These are phyloP conservation scores for mouse (Mus musculus) DNA, from an alignment of 2,113 vertebrate species.

Conservation along the genomic window DNA sequence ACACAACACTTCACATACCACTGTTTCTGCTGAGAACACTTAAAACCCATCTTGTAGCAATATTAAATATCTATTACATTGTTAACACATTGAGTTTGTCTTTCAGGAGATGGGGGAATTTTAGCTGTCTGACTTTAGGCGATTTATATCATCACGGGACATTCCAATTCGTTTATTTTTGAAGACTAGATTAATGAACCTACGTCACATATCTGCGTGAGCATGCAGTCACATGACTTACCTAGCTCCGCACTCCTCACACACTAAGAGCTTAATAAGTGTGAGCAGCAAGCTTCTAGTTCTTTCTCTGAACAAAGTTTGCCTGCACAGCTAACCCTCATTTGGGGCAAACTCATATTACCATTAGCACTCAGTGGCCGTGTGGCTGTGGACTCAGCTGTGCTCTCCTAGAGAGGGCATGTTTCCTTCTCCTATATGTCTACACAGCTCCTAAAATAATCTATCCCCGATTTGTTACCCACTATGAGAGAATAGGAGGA, in stretches of 20 bases:
- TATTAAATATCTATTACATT: background rate
- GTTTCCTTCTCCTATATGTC: background rate
- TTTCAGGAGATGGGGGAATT: background rate
- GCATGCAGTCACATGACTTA: background rate
- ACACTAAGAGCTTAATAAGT: background rate
- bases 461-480: background rate
- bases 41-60: background rate
- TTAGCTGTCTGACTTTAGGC: background rate
- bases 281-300: background rate
- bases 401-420: background rate
- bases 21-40: background rate
- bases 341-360: background rate
- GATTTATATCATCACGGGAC: background rate
- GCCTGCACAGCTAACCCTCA: background rate
- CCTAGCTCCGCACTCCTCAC: background rate
- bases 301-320: constrained; percentile 13
- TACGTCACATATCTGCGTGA: constrained; percentile 6
- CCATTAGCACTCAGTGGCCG: background rate
- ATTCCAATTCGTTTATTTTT: constrained; percentile 23
- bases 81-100: background rate
- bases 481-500: background rate
- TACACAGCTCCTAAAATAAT: background rate
- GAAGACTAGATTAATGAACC: background rate
- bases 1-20: background rate
- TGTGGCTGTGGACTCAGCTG: background rate